Conservation (phyloP, 2,888 invertebrate genomes). For the Chydorus sphaericus region DNA sequence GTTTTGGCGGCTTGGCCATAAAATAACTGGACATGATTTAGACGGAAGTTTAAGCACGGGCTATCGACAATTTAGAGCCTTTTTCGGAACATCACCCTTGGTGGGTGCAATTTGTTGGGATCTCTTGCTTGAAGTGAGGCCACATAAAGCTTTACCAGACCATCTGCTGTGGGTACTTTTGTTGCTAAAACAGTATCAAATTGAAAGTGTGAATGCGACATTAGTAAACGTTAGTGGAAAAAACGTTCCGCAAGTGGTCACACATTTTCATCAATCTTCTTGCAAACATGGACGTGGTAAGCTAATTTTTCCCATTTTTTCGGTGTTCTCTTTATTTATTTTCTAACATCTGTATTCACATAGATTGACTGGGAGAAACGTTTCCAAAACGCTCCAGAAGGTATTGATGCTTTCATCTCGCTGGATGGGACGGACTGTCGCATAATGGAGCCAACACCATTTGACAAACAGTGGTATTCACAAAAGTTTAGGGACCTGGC, state of each 20-base stretch:
- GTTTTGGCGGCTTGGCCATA: not conserved
- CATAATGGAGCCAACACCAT: not conserved
- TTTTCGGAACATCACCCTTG: not conserved
- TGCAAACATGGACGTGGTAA: not conserved
- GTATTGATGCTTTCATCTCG: not conserved
- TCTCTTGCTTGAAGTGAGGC: not conserved
- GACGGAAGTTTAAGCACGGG: not conserved
- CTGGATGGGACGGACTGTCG: not conserved
- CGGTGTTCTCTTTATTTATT: not conserved
- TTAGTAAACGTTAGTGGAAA: not conserved
- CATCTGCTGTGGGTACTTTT: not conserved
- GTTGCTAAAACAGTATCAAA: not conserved
- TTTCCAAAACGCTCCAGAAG: not conserved
- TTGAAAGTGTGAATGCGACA: not conserved
- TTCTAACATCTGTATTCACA: not conserved
- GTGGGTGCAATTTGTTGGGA: not conserved
- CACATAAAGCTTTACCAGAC: not conserved
- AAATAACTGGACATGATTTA: not conserved
- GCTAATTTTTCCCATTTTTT: not conserved
- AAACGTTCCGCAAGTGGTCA: not conserved
- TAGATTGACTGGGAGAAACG: not conserved
- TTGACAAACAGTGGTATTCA: not conserved
- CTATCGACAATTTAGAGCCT: not conserved
- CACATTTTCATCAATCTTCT: not conserved
- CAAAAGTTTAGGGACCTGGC: not conserved